A percentile compares a stretch with the other conserved stretches of the same genome.
phyloP scores from a whole-genome alignment of 2,113 vertebrate genomes.

The Tauraco erythrolophus region DNA sequence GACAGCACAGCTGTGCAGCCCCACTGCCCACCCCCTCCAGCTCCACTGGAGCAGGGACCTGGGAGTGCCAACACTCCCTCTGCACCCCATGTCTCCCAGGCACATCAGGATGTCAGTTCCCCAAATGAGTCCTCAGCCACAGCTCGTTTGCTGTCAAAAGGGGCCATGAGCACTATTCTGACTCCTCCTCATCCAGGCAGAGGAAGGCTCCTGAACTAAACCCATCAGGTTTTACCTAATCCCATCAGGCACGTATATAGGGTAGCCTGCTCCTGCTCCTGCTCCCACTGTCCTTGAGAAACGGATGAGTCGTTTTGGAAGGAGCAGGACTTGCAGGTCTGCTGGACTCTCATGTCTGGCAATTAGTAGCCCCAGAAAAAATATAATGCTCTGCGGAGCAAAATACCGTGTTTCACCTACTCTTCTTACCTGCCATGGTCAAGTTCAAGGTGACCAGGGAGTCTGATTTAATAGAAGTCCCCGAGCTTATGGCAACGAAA shows the following conservation, averaged over 20 bases:
- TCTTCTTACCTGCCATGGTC: not conserved
- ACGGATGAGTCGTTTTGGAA: not conserved
- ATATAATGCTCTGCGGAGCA: not conserved
- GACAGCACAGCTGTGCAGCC: not conserved
- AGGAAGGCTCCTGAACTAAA: not conserved
- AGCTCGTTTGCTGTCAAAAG: not conserved
- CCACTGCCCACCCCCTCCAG: not conserved
- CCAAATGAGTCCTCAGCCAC: not conserved
- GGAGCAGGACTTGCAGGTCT: not conserved
- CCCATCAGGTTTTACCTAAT: not conserved
- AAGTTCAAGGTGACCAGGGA: not conserved
- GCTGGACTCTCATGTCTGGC: not conserved
- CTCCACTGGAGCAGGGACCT: not conserved
- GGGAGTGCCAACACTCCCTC: not conserved
- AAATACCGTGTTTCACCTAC: not conserved
- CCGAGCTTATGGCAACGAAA: not conserved
- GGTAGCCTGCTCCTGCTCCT: not conserved
- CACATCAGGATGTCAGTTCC: not conserved
- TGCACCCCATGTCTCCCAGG: not conserved
- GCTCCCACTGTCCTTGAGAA: not conserved
- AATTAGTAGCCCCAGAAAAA: not conserved
- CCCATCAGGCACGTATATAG: rapidly evolving
- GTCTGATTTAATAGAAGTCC: not conserved
- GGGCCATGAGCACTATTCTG: not conserved
- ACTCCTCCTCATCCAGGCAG: not conserved